Evolutionary conservation across 2,113 vertebrate species (phyloP), one percentile per base, ranked within the genome.

Genomic region (Phodopus roborovskii): DNA sequence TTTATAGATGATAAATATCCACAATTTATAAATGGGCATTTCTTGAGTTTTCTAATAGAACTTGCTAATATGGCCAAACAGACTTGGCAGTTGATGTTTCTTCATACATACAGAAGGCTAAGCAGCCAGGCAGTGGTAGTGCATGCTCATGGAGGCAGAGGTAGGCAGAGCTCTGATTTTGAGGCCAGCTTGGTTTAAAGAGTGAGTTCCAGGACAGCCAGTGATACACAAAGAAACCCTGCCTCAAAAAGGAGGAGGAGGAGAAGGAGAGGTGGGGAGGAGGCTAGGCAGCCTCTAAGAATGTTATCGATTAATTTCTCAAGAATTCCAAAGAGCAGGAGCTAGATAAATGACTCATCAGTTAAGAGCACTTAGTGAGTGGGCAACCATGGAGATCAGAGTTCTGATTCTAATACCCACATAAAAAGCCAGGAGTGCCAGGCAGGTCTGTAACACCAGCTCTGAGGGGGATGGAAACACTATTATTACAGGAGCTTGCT

Each of bases 241-340:
- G 66, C 17, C 33, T 36, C 13, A 16, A 68, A 24, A 24, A 24
- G 22, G 15, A 36, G 8, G 26, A 64, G 8, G 20, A n/a, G 3
- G 19, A 71, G 20, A n/a, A 0, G 16, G n/a, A n/a, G 20, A 17
- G 2, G 36, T 13, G 15, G 17, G 66, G 7, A n/a, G 7, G 3
- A 3, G 8, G 19, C n/a, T 36, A 94, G 30, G 90, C 36, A 75
- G 45, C 62, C 11, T 58, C 88, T 93, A 12, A 87, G 64, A 60
- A 78, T 48, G 5, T 56, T 39, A 78, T 36, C 15, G 4, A 39
- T 1, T 82, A n/a, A 45, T 90, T 90, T 36, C 71, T 45, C 6
- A 77, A 56, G 16, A 82, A 92, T 70, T 53, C 50, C 58, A 48
- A 85, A 66, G 60, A 85, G 28, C 60, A 85, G 9, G 16, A 30